These are phyloP conservation scores for Anthophora plumipes DNA, from an alignment of 2,888 invertebrate species.

Conservation along the genomic window DNA sequence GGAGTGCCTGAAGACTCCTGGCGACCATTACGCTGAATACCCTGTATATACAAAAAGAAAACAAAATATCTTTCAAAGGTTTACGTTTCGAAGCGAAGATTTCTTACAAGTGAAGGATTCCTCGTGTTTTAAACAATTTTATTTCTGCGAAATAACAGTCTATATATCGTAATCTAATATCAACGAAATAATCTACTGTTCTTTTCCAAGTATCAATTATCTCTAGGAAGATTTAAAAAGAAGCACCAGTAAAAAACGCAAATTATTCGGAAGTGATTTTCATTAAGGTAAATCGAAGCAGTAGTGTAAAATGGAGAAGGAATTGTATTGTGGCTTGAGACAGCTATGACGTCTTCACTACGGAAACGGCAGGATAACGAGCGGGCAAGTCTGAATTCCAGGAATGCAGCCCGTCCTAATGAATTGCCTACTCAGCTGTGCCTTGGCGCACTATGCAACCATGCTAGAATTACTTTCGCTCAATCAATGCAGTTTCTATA, in stretches of 20 bases:
- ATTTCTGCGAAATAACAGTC: no score
- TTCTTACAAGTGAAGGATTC: no score
- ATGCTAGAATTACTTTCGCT: conserved; percentile 63
- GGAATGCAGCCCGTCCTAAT: conserved; percentile 66
- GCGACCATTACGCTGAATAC: no score
- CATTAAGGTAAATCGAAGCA: conserved; percentile 15
- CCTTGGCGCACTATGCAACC: conserved; percentile 23
- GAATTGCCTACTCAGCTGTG: conserved; percentile 67
- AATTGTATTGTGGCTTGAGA: conserved; percentile 31
- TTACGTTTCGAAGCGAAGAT: no score
- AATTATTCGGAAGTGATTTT: neutral
- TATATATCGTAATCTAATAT: no score
- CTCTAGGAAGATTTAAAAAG: neutral
- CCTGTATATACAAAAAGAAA: no score
- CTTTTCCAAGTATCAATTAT: neutral
- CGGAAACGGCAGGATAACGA: conserved; percentile 60
- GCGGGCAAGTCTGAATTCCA: conserved; percentile 60
- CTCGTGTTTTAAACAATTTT: no score
- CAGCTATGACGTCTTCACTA: conserved; percentile 53
- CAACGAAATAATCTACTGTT: no score
- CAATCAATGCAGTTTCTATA: conserved; percentile 57
- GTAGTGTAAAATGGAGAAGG: neutral
- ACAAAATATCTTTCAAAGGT: no score
- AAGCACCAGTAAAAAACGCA: neutral
- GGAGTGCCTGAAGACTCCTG: no score